phyloP scores from a whole-genome alignment of 1,140 invertebrate species.

The Apis cerana region DNA sequence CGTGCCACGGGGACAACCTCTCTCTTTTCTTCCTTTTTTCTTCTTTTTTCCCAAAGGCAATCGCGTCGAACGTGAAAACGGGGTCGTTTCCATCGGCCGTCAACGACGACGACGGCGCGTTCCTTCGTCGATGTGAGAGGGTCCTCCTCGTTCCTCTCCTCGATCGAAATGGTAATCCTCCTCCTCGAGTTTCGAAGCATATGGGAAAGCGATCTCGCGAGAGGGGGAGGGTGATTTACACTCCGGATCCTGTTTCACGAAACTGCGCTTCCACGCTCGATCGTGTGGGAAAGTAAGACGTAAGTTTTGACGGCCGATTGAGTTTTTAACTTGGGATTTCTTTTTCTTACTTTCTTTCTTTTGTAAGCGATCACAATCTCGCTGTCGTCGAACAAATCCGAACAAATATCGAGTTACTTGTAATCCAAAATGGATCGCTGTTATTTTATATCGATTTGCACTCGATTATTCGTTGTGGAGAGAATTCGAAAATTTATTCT shows the following conservation, averaged over 20 bases:
- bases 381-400: neutral
- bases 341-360: too few relatives aligned
- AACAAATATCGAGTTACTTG: too few relatives aligned
- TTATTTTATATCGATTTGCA: too few relatives aligned
- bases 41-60: too few relatives aligned
- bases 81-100: neutral
- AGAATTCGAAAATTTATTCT: too few relatives aligned
- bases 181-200: conserved; percentile 65
- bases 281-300: conserved; percentile 42
- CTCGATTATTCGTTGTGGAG: too few relatives aligned
- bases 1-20: conserved; percentile 55
- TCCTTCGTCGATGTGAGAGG: conserved; percentile 68
- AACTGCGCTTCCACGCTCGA: conserved; percentile 50
- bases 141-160: conserved; percentile 44
- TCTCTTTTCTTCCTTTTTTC: conserved; percentile 48
- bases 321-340: neutral
- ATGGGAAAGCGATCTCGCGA: conserved; percentile 61
- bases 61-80: conserved; percentile 1
- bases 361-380: too few relatives aligned
- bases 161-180: conserved; percentile 73
- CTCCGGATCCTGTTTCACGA: conserved; percentile 67
- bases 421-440: too few relatives aligned
- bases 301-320: neutral
- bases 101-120: conserved; percentile 44
- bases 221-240: conserved; percentile 65